Evolutionary conservation across 2,797 vertebrate genomes (phyloP).

Genomic region (Notoglanidium macrostoma): DNA sequence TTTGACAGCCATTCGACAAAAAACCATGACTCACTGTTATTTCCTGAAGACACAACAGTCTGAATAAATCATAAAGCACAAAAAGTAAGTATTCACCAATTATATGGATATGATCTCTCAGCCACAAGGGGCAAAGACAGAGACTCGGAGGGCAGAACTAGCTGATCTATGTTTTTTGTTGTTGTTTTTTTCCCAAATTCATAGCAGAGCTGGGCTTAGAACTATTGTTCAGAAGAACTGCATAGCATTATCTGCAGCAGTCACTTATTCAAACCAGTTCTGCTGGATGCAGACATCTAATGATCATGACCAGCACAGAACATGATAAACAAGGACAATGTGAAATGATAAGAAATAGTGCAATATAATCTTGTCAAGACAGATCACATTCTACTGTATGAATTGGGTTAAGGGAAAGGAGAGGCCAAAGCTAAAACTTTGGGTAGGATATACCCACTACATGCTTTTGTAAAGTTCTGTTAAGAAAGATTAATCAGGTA

Average conservation of each 20-base stretch:
- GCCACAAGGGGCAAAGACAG: slow-evolving; percentile 11
- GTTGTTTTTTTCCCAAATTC: slow-evolving; percentile 5
- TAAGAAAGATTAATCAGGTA: background rate
- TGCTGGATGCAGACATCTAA: slow-evolving; percentile 14
- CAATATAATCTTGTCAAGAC: background rate
- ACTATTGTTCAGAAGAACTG: slow-evolving; percentile 43
- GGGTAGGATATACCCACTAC: background rate
- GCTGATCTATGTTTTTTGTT: slow-evolving; percentile 16
- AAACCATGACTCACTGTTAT: slow-evolving; percentile 7
- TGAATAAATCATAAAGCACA: slow-evolving; percentile 21
- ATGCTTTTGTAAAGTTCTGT: background rate
- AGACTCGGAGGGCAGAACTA: slow-evolving; percentile 10
- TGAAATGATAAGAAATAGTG: background rate
- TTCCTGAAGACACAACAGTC: slow-evolving; percentile 12
- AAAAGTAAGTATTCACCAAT: slow-evolving; percentile 25
- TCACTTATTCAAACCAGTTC: slow-evolving; percentile 26
- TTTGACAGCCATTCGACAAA: background rate
- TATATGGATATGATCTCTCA: slow-evolving; percentile 33
- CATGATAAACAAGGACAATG: background rate
- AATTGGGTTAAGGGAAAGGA: too few species aligned
- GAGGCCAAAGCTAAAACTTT: background rate
- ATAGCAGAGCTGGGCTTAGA: slow-evolving; percentile 14
- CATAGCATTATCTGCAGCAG: slow-evolving; percentile 24
- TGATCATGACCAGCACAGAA: slow-evolving; percentile 26
- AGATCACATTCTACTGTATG: background rate